Base-by-base conservation (phyloP, 2,113 vertebrate species). In the Passer montanus region DNA sequence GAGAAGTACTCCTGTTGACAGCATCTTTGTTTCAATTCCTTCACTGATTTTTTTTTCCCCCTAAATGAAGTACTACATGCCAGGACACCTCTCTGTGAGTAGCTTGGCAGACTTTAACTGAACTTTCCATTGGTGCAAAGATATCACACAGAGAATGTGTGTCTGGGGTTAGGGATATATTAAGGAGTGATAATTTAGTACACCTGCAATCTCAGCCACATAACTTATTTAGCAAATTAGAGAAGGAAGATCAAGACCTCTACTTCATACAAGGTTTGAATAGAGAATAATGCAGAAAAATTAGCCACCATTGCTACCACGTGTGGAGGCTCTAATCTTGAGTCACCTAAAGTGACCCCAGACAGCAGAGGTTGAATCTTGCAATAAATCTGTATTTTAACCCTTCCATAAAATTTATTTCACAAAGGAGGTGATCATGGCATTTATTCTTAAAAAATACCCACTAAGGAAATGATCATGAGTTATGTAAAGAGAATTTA, bases 31-130 rank as follows among this genome's bases (percentile, higher is more conserved):
- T 84, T 91, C n/a, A 84, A n/a, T 46, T 66, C 9, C 7, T n/a
- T 66, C 3, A 21, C 3, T 6, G 31, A 23, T 60, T 37, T 60
- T 27, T 26, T 44, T 16, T 22, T 55, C 35, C 8, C 22, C 15
- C 16, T n/a, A 7, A 30, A 53, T 31, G 63, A 72, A 2, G 0
- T 16, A 39, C 2, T 35, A 10, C 14, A 23, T 9, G 2, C 18
- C 13, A 73, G 23, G 7, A 2, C 26, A 75, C 17, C 6, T 50
- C 33, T 56, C 30, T 77, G 7, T 22, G 22, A 28, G 21, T 4
- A 50, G 15, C 15, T 24, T 46, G n/a, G 60, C 24, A 72, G 24
- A 68, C 3, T 58, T 60, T 9, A 62, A 30, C 9, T 49, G 55
- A 81, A 52, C 11, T 60, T 72, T 56, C 44, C 74, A 21, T 8